Evolutionary conservation across 2,113 vertebrate genomes (phyloP), one percentile per base, ranked within the genome.

Genomic region (Vombatus ursinus): DNA sequence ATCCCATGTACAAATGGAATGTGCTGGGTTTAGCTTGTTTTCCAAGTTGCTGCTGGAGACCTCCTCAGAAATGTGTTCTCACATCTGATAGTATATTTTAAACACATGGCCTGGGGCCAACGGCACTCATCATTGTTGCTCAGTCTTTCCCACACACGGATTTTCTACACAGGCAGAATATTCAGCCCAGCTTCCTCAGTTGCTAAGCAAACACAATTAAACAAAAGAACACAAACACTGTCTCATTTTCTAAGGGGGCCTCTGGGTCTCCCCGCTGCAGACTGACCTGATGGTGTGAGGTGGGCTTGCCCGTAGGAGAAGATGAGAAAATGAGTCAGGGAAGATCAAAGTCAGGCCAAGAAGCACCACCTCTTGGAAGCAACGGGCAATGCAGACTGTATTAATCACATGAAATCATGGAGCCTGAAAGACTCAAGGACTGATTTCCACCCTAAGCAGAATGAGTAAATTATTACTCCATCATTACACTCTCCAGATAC

Each of bases 141-240:
- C 94, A 53, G 0, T 24, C 24, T 95, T 95, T 96, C 94, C 96
- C 95, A 90, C 50, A 92, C 92, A 84, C 8, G n/a, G 50, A 51
- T 92, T 50, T 84, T 95, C 54, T 51, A 37, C 12, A 92, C 37
- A 23, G 91, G 92, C 61, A 89, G 92, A 92, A 50, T 50, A 52
- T 22, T 90, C 92, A 77, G 5, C 92, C 31, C 84, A 52, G 90
- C 92, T 92, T 90, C 25, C 28, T 24, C 9, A 49, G 92, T 94
- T 95, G 95, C 95, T 96, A 95, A 96, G 90, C 68, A 90, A 96
- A 68, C 31, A 89, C 89, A 89, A 96, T 93, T 92, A 94, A 94
- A 91, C 95, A 95, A 91, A 53, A 92, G 57, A 89, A 48, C 47
- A 95, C 61, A 93, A 94, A 57, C 12, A 50, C 0, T 57, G n/a